phyloP scores from a whole-genome alignment of 2,113 vertebrate genomes.

The Rhegmatorhina hoffmannsi region DNA sequence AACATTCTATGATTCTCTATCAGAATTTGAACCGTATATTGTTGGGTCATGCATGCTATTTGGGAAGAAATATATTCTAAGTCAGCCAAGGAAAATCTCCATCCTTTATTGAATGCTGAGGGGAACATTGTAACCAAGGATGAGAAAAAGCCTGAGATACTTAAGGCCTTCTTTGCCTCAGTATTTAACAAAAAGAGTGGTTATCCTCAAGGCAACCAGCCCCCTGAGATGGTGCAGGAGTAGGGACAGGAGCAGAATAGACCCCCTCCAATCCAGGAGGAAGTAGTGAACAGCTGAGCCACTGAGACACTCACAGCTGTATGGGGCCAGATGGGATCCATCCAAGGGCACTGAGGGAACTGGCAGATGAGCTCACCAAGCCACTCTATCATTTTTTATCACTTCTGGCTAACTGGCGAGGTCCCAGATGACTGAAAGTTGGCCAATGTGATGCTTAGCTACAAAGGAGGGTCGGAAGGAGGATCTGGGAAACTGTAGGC shows the following conservation, averaged over 20 bases:
- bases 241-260: background rate
- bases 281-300: background rate
- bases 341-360: background rate
- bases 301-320: background rate
- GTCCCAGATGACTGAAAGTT: background rate
- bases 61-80: background rate
- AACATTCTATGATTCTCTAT: background rate
- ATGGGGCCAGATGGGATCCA: background rate
- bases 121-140: background rate
- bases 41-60: background rate
- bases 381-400: background rate
- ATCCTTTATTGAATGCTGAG: background rate
- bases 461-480: accelerated
- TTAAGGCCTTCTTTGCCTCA: background rate
- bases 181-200: background rate
- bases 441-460: background rate
- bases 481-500: background rate
- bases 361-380: background rate
- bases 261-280: background rate
- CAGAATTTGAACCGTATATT: background rate
- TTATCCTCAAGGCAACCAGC: background rate
- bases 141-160: background rate
- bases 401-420: background rate
- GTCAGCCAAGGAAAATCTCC: background rate
- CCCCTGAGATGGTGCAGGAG: background rate